Conservation (phyloP, 64 coral and sea anemone genomes). For the Anthopleura sola region DNA sequence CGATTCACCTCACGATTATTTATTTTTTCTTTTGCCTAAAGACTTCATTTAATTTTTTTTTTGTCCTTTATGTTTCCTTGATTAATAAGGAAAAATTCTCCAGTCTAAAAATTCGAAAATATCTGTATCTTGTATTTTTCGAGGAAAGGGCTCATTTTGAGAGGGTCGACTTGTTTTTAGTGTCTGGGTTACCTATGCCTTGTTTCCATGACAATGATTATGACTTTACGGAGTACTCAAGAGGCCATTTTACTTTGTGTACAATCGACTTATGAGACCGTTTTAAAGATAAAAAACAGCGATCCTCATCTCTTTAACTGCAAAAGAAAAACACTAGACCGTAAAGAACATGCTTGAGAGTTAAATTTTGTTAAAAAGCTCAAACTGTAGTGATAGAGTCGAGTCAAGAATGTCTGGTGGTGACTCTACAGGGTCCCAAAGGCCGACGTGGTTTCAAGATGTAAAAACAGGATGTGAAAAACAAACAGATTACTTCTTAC, state of each 20-base stretch:
- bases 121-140: no score
- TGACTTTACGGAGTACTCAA: background rate
- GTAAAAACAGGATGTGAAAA: constrained; percentile 73
- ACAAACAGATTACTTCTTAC: constrained; percentile 87
- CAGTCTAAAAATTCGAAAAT: background rate
- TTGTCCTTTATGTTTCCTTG: no score
- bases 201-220: background rate
- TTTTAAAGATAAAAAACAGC: background rate
- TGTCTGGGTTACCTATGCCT: constrained; percentile 1
- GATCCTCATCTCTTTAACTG: background rate
- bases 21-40: background rate
- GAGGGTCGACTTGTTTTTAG: no score
- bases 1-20: no score
- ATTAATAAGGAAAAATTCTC: no score
- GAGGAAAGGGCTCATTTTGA: no score
- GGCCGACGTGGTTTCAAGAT: constrained; percentile 89
- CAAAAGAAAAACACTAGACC: background rate
- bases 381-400: background rate
- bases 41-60: background rate
- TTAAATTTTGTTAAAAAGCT: background rate
- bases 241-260: constrained; percentile 3
- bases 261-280: background rate
- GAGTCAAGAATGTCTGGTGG: background rate
- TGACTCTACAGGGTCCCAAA: background rate
- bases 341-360: background rate